These are phyloP conservation scores for Drosophila ironensis DNA, from an alignment of 1,140 invertebrate species.

Conservation along the genomic window DNA sequence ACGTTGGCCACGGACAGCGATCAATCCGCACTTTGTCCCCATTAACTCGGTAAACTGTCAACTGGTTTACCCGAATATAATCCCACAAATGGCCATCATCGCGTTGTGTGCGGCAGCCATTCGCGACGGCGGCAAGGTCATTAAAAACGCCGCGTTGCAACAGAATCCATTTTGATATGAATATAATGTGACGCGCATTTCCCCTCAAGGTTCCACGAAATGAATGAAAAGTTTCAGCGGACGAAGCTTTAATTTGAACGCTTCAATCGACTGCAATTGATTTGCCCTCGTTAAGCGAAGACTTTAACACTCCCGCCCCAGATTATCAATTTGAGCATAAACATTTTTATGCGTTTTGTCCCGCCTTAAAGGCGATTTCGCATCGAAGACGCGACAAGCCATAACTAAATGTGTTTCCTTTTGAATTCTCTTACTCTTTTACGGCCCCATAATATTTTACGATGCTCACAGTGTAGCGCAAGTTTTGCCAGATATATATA, in stretches of 20 bases:
- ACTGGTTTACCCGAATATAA: constrained; percentile 27
- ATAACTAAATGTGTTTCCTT: constrained; percentile 42
- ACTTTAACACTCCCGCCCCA: constrained; percentile 11
- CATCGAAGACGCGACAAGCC: constrained; percentile 37
- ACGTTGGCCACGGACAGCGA: constrained; percentile 13
- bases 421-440: constrained; percentile 15
- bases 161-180: constrained; percentile 24
- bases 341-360: constrained; percentile 21
- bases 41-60: constrained; percentile 41
- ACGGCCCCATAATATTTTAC: constrained; percentile 40
- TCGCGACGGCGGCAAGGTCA: constrained; percentile 1
- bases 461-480: constrained; percentile 16
- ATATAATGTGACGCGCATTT: neutral
- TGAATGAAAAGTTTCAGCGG: constrained; percentile 4
- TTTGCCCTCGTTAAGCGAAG: constrained; percentile 16
- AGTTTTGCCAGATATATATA: constrained; percentile 3
- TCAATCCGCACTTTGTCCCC: constrained; percentile 35
- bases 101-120: constrained; percentile 2
- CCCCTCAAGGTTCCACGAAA: neutral
- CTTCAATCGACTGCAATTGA: constrained; percentile 30
- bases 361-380: constrained; percentile 34
- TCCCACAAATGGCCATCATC: constrained; percentile 32
- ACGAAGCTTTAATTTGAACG: neutral
- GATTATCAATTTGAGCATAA: constrained; percentile 27
- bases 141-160: constrained; percentile 10